Evolutionary conservation across 2,888 invertebrate species (phyloP), one percentile per base, ranked within the genome.

Genomic region (Trissolcus brochymenae): DNA sequence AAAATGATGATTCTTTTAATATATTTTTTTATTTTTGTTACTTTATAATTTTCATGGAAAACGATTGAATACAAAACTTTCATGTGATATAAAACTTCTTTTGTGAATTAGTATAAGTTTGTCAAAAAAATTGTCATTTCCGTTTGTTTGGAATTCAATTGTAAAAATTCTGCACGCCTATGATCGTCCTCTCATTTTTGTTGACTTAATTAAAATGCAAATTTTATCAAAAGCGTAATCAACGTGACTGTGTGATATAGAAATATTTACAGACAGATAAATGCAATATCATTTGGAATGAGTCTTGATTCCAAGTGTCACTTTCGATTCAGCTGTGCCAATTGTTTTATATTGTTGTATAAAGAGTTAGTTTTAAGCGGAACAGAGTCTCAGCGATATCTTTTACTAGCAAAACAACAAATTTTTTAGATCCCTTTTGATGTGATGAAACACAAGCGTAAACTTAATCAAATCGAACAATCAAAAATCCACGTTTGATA

Each of bases 271-370:
- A 14, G 16, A 19, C 51, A 21, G 17, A 11, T 4, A n/a, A n/a
- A 51, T 17, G 11, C 14, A 62, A 53, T 53, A 53, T 41, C 16
- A 43, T 49, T 70, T 56, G 60, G 4, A 4, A 19, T 41, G 55
- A 72, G 54, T 11, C 25, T 60, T 13, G 13, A n/a, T 59, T 54
- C 56, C 9, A 51, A 66, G 29, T 29, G 17, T 54, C 25, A 57
- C 59, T 68, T n/a, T 74, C 43, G 62, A 76, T 81, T 86, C 85
- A 81, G 84, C 82, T 83, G 87, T 88, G 88, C 88, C 87, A 88
- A 88, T 85, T 82, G 68, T 81, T 81, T 74, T 59, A 67, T 87
- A 87, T 84, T 87, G 87, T 88, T 88, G 88, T 88, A 87, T 71
- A 88, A 86, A 86, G 35, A 11, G 17, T 53, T 59, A 67, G 40